Conservation (phyloP, 1,140 invertebrate species). For the Rhagoletis zephyria region DNA sequence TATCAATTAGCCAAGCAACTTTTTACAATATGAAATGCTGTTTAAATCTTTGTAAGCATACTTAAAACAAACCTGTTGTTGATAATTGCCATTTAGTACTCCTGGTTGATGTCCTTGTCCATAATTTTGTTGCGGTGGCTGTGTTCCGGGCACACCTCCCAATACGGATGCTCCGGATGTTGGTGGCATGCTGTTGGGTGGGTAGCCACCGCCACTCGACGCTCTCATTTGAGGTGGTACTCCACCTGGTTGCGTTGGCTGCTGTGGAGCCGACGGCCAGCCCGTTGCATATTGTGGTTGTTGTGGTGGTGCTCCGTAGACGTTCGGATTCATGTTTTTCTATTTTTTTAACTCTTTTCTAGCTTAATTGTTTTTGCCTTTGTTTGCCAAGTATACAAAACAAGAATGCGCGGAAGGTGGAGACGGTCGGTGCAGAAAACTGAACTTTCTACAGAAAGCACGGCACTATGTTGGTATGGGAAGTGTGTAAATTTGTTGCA, state of each 20-base stretch:
- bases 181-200: slow-evolving; percentile 60
- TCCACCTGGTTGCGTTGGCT: slow-evolving; percentile 55
- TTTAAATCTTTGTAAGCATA: background rate
- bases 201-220: slow-evolving; percentile 62
- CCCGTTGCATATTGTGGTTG: slow-evolving; percentile 46
- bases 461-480: background rate
- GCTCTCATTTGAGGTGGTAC: slow-evolving; percentile 63
- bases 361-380: background rate
- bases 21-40: too few relatives aligned
- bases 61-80: slow-evolving; percentile 66
- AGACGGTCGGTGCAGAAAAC: background rate
- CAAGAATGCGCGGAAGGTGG: background rate
- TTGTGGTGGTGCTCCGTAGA: slow-evolving; percentile 54
- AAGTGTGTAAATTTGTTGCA: background rate
- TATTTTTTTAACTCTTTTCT: background rate
- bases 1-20: too few relatives aligned
- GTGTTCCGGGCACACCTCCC: slow-evolving; percentile 8
- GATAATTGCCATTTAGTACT: slow-evolving; percentile 68
- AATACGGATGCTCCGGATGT: slow-evolving; percentile 22
- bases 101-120: slow-evolving; percentile 40
- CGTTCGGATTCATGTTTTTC: slow-evolving; percentile 56
- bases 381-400: too few relatives aligned
- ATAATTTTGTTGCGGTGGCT: slow-evolving; percentile 54
- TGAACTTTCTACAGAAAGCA: slow-evolving; percentile 16
- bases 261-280: slow-evolving; percentile 49